Base-by-base conservation (phyloP, 2,797 vertebrate species). In the Onychomys leucogaster region DNA sequence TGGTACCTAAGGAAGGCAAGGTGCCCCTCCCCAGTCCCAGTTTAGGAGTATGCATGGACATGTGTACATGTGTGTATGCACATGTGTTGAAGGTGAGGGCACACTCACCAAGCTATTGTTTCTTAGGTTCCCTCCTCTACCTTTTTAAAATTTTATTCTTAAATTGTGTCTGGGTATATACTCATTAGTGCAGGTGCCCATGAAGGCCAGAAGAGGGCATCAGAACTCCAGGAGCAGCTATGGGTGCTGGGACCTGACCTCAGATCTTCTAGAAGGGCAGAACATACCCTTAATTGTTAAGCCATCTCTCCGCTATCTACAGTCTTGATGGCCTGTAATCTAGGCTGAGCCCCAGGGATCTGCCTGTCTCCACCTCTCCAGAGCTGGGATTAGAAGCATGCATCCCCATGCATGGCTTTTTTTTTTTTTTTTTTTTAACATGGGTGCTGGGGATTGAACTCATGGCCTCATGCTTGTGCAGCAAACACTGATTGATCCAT, bases 1-100 rank as follows among this genome's bases (percentile, higher is more conserved):
- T 14, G 86, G 71, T 0, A 2, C 41, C 75, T 19, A 0, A 37
- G 77, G 59, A 73, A n/a, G 67, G 2, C 6, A 6, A 0, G 3
- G 23, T 37, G 69, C 46, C 11, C 16, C 23, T 81, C 75, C 27
- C 2, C 43, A 29, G 34, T 17, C 43, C 61, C 78, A 5, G 0
- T 6, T 3, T 13, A 3, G 34, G 16, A 13, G 16, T 84, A 13
- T 29, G 16, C 57, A 37, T 43, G 4, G 3, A 16, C 75, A 76
- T 46, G 43, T 27, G n/a, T 55, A n/a, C 19, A 6, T n/a, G 41
- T 67, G 23, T 46, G 23, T 71, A 34, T 25, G 82, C 5, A 6
- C 12, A 21, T 67, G 46, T 87, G 49, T 87, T 73, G 17, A 14
- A 55, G 11, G 49, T 4, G 27, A 84, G 80, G 37, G 3, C 23